Evolutionary conservation across 2,888 invertebrate species (phyloP).

Genomic region (Drosophila paramelanica): DNA sequence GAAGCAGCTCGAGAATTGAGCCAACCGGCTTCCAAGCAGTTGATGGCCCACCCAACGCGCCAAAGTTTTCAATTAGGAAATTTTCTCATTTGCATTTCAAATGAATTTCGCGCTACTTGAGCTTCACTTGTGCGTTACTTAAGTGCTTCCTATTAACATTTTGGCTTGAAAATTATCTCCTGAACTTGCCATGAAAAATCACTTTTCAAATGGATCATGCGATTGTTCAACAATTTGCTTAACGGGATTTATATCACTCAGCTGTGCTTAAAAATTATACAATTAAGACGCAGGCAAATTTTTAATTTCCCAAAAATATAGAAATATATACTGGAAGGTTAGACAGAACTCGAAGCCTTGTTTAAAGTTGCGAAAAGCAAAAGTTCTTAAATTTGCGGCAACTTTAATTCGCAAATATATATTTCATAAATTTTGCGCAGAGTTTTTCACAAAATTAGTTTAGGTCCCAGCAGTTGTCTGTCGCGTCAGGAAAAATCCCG

Average conservation of each 20-base stretch:
- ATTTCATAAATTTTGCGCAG: slow-evolving; percentile 17
- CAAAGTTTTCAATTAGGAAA: slow-evolving; percentile 75
- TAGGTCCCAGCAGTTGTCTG: slow-evolving; percentile 29
- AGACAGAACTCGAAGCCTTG: neutral
- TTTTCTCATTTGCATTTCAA: slow-evolving; percentile 77
- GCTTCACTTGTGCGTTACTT: slow-evolving; percentile 45
- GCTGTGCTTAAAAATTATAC: neutral
- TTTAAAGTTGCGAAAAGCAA: neutral
- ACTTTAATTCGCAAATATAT: neutral
- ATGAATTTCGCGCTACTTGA: slow-evolving; percentile 69
- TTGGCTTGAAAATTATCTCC: slow-evolving; percentile 29
- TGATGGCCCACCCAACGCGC: slow-evolving; percentile 33
- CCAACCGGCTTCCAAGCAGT: neutral
- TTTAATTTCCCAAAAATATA: no score
- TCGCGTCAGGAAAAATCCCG: slow-evolving; percentile 30
- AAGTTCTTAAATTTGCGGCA: slow-evolving; percentile 3
- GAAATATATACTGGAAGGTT: no score
- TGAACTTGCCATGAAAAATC: slow-evolving; percentile 31
- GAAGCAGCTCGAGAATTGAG: no score
- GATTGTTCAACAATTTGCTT: slow-evolving; percentile 20
- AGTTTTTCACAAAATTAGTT: slow-evolving; percentile 42
- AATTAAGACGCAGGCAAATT: no score
- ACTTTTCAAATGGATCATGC: slow-evolving; percentile 21
- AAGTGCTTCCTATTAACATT: slow-evolving; percentile 64
- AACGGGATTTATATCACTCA: neutral